Evolutionary conservation across 1,140 invertebrate species (phyloP).

Genomic region (Caerostris extrusa): DNA sequence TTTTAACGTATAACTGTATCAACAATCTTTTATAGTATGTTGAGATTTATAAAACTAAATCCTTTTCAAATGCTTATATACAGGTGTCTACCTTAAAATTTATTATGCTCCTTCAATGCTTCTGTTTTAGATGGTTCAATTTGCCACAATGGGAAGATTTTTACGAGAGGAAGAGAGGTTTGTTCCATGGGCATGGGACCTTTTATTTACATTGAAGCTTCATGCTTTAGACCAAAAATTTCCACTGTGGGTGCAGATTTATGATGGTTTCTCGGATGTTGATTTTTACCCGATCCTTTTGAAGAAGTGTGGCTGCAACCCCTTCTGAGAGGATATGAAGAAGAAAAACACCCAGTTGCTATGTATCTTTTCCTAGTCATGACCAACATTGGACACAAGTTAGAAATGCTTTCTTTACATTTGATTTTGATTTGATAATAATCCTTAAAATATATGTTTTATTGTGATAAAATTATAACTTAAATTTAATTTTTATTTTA

Average conservation of each 20-base stretch:
- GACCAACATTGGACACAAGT: conserved; percentile 64
- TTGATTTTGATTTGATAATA: background rate
- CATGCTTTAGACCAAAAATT: conserved; percentile 56
- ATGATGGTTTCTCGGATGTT: conserved; percentile 55
- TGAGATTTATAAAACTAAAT: no score
- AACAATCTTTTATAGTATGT: no score
- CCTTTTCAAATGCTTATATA: no score
- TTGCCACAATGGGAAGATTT: conserved; percentile 18
- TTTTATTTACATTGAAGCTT: conserved; percentile 70
- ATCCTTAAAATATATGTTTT: background rate
- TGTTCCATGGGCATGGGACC: conserved; percentile 58
- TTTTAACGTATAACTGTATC: no score
- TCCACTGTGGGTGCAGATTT: conserved; percentile 60
- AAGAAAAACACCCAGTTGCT: conserved; percentile 68
- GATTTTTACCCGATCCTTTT: conserved; percentile 37
- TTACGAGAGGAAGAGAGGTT: conserved; percentile 43
- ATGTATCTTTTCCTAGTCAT: conserved; percentile 67
- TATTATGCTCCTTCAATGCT: background rate
- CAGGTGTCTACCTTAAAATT: background rate
- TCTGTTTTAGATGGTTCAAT: conserved; percentile 54
- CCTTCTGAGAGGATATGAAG: conserved; percentile 49
- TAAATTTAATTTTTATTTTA: no score
- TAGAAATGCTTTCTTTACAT: background rate
- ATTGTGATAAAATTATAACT: background rate
- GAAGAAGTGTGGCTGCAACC: conserved; percentile 26